A percentile compares a stretch with the other conserved stretches of the same genome.
Conservation (phyloP, 1,140 invertebrate genomes). For the Spodoptera frugiperda region DNA sequence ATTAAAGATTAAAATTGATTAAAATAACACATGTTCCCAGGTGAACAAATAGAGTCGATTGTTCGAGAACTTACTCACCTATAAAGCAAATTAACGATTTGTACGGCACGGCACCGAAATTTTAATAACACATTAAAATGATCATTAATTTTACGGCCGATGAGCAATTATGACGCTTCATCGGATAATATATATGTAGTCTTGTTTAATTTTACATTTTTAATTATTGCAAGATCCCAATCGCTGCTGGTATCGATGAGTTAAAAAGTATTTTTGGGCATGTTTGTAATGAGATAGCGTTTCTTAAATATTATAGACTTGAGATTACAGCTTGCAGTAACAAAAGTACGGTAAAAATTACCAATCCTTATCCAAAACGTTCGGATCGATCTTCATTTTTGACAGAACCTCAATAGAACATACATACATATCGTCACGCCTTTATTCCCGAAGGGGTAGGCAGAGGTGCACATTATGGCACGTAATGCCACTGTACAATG, state of each 20-base stretch:
- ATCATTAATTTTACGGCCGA: slow-evolving; percentile 61
- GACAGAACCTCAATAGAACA: too few relatives aligned
- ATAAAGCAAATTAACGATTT: slow-evolving; percentile 40
- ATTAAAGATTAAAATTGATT: too few relatives aligned
- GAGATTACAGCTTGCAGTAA: too few relatives aligned
- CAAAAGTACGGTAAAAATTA: too few relatives aligned
- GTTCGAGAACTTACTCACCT: slow-evolving; percentile 14
- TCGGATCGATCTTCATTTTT: too few relatives aligned
- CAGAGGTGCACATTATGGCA: too few relatives aligned
- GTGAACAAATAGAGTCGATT: slow-evolving; percentile 19
- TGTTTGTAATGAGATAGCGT: not conserved
- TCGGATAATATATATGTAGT: slow-evolving; percentile 57
- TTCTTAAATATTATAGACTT: too few relatives aligned
- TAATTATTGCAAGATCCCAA: slow-evolving; percentile 42
- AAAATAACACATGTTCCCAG: slow-evolving; percentile 1
- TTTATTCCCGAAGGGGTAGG: too few relatives aligned
- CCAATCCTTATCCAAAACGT: too few relatives aligned
- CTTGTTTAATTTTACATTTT: slow-evolving; percentile 29
- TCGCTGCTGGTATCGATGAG: not conserved
- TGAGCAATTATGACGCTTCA: slow-evolving; percentile 58
- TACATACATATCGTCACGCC: too few relatives aligned
- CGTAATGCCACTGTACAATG: too few relatives aligned
- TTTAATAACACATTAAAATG: slow-evolving; percentile 52
- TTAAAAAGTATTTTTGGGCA: not conserved
- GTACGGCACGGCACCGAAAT: slow-evolving; percentile 11